Conservation (phyloP, 1,140 invertebrate species). For the Conus betulinus region DNA sequence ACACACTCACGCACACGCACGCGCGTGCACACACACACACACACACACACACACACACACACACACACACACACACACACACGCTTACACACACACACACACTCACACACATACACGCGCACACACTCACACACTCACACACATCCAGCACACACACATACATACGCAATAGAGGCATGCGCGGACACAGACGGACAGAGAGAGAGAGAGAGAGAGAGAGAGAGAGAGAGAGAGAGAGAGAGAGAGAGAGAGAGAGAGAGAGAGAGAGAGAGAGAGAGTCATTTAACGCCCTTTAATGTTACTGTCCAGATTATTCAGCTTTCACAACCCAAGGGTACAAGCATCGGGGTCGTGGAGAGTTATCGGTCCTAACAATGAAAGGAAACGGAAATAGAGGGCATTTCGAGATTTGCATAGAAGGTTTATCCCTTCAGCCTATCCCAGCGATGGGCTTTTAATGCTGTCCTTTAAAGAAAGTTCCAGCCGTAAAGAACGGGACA, state of each 20-base stretch:
- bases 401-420: background rate
- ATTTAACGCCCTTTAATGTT: background rate
- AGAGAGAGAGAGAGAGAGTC: background rate
- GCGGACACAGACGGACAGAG: background rate
- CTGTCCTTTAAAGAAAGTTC: background rate
- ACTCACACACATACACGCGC: no score
- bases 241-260: background rate
- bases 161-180: background rate
- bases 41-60: no score
- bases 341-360: background rate
- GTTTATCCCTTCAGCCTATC: background rate
- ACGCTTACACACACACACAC: no score
- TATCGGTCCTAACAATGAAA: background rate
- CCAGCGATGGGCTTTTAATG: background rate
- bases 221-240: slow-evolving; percentile 20
- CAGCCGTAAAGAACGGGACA: no score
- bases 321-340: background rate
- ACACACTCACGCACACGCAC: no score
- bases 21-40: no score
- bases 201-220: slow-evolving; percentile 21
- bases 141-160: no score
- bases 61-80: no score
- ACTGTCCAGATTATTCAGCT: background rate
- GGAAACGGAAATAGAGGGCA: slow-evolving; percentile 10
- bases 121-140: no score